Conservation (phyloP, 2,888 invertebrate genomes). For the Tubulanus polymorphus region DNA sequence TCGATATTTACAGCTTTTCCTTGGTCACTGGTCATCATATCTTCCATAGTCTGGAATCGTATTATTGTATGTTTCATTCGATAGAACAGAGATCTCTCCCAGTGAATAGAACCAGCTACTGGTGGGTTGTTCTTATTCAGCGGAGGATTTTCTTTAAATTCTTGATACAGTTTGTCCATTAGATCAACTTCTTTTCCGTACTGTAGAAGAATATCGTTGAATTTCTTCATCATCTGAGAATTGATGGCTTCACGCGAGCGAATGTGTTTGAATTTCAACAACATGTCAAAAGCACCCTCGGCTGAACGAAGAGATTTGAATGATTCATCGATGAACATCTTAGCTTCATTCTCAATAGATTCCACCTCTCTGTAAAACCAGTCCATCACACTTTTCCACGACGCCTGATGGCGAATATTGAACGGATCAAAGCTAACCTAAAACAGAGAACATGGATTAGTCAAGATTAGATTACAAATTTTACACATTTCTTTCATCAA, state of each 20-base stretch:
- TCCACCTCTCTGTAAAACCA: conserved; percentile 72
- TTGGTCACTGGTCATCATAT: conserved; percentile 67
- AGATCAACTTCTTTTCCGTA: conserved; percentile 76
- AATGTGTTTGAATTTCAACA: conserved; percentile 74
- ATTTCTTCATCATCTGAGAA: conserved; percentile 72
- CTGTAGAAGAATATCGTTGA: conserved; percentile 78
- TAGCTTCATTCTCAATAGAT: conserved; percentile 75
- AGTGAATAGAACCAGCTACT: conserved; percentile 78
- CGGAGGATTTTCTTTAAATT: conserved; percentile 60
- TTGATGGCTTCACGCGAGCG: conserved; percentile 72
- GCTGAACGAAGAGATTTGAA: conserved; percentile 76
- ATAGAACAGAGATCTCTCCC: conserved; percentile 76
- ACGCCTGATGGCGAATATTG: conserved; percentile 70
- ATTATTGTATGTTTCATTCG: conserved; percentile 76
- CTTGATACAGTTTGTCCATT: conserved; percentile 48
- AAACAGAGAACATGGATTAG: too few species aligned
- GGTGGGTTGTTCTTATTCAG: conserved; percentile 73
- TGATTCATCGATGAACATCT: conserved; percentile 78
- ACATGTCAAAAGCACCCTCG: conserved; percentile 74
- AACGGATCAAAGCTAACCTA: conserved; percentile 82
- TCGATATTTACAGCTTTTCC: conserved; percentile 62
- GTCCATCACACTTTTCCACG: conserved; percentile 80
- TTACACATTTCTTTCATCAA: too few species aligned
- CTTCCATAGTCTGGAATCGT: conserved; percentile 71
- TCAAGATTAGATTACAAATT: too few species aligned